Evolutionary conservation across 2,113 vertebrate genomes (phyloP), one percentile per base, ranked within the genome.

Genomic region (Pleuronectes platessa): DNA sequence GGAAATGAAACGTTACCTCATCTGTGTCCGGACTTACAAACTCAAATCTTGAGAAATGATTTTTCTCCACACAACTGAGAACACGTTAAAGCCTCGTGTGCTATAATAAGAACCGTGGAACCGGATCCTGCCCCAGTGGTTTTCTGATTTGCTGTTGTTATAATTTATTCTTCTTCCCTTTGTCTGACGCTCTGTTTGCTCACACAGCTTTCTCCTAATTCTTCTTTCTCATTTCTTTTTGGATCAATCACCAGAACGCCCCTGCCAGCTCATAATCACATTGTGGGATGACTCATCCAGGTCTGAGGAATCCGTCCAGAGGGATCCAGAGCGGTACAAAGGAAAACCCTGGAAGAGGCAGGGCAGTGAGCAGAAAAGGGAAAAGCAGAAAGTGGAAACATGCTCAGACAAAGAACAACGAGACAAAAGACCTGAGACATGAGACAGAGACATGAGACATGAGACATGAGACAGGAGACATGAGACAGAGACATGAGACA

Each of bases 231-330:
- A 7, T 23, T 15, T n/a, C 15, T 51, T 21, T 17, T 61, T 56
- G 65, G 65, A 71, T 42, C 15, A 64, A 78, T 82, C 78, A 75
- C 5, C 3, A 17, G 21, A 9, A 49, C 42, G 82, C 60, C 64
- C 35, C 72, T 3, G 45, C 47, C 55, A 5, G 68, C 7, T 0
- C 21, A 11, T 67, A 6, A 82, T 63, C 79, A 56, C 47, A 64
- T 87, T 61, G 76, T 13, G 31, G 35, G 47, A 68, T 88, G 86
- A 89, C 60, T 90, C 85, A 86, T 71, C 17, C 71, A 63, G 71
- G 65, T 60, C 54, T 69, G 61, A 3, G 58, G 45, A 56, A 81
- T 53, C 59, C 13, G 26, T 67, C 68, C 56, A 51, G 18, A 69
- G 68, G 45, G 71, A 82, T 68, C 42, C 11, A 23, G 27, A 71